Percentiles rank a stretch among this genome's conserved stretches.
Conservation (phyloP, 1,140 invertebrate genomes). For the Asobara japonica region DNA sequence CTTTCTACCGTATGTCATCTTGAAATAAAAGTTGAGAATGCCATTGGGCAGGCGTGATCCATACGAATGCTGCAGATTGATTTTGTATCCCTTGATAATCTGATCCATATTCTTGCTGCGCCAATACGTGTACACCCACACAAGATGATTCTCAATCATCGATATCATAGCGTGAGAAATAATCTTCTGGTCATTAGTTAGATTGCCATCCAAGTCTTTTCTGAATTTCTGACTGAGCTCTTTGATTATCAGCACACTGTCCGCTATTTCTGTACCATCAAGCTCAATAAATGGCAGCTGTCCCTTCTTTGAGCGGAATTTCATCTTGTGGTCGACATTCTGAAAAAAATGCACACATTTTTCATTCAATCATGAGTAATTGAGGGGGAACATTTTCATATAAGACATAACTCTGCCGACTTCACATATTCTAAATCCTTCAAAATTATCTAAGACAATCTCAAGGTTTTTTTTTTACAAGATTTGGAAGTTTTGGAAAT, state of each 20-base stretch:
- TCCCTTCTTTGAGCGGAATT: slow-evolving; percentile 92
- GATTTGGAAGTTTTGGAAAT: no score
- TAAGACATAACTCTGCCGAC: no score
- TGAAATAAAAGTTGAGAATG: slow-evolving; percentile 90
- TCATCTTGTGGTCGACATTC: slow-evolving; percentile 95
- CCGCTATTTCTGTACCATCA: slow-evolving; percentile 92
- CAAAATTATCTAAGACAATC: no score
- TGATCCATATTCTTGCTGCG: slow-evolving; percentile 86
- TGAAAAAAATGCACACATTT: slow-evolving; percentile 65
- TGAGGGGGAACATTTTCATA: slow-evolving; percentile 23
- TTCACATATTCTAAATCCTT: no score
- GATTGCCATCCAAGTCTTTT: slow-evolving; percentile 82
- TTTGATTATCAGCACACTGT: slow-evolving; percentile 89
- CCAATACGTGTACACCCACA: slow-evolving; percentile 90
- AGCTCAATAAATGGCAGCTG: slow-evolving; percentile 92
- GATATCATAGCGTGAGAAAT: slow-evolving; percentile 92
- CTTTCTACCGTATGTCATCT: slow-evolving; percentile 87
- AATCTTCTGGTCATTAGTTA: slow-evolving; percentile 86
- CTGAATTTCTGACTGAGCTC: slow-evolving; percentile 83
- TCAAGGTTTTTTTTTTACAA: no score
- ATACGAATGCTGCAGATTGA: slow-evolving; percentile 88
- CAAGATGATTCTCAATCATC: slow-evolving; percentile 94
- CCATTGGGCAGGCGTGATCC: slow-evolving; percentile 88
- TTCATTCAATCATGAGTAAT: background rate
- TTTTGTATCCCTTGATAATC: slow-evolving; percentile 88